These are phyloP conservation scores for Forbesichthys agassizii DNA, from an alignment of 2,113 vertebrate species.

Conservation along the genomic window DNA sequence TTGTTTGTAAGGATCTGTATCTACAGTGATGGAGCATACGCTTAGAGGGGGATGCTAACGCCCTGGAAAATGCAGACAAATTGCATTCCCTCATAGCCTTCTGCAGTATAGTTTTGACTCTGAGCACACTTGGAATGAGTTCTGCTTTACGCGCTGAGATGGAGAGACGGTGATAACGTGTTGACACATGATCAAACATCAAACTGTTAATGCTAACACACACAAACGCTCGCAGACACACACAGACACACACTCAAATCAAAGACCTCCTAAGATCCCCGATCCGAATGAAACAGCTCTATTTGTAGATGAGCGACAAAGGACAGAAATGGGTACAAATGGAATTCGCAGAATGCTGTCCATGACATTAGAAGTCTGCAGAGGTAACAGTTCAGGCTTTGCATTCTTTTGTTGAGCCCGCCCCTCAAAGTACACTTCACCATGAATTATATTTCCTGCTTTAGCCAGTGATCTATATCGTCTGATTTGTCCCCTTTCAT, in stretches of 20 bases:
- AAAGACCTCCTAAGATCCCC: conserved; percentile 38
- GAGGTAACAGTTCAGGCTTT: conserved; percentile 32
- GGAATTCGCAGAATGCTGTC: conserved; percentile 40
- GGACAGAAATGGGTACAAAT: conserved; percentile 52
- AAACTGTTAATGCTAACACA: conserved; percentile 21
- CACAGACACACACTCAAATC: conserved; percentile 12
- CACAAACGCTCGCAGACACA: background rate
- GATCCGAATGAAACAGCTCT: conserved; percentile 56
- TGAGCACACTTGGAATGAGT: conserved; percentile 59
- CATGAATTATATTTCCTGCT: conserved; percentile 64
- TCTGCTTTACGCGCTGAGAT: conserved; percentile 47
- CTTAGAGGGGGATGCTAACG: conserved; percentile 68
- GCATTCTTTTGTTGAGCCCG: conserved; percentile 44
- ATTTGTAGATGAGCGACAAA: conserved; percentile 51
- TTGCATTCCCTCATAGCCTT: conserved; percentile 68
- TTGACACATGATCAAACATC: conserved; percentile 63
- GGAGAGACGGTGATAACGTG: conserved; percentile 54
- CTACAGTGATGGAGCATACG: conserved; percentile 73
- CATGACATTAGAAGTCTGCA: conserved; percentile 40
- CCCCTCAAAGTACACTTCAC: conserved; percentile 50
- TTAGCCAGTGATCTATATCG: conserved; percentile 66
- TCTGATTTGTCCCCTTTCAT: conserved; percentile 76
- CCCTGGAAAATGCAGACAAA: conserved; percentile 72
- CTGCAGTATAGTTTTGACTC: conserved; percentile 59
- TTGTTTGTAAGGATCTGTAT: conserved; percentile 74